phyloP scores from a whole-genome alignment of 2,113 vertebrate genomes.

The Entomyzon cyanotis region DNA sequence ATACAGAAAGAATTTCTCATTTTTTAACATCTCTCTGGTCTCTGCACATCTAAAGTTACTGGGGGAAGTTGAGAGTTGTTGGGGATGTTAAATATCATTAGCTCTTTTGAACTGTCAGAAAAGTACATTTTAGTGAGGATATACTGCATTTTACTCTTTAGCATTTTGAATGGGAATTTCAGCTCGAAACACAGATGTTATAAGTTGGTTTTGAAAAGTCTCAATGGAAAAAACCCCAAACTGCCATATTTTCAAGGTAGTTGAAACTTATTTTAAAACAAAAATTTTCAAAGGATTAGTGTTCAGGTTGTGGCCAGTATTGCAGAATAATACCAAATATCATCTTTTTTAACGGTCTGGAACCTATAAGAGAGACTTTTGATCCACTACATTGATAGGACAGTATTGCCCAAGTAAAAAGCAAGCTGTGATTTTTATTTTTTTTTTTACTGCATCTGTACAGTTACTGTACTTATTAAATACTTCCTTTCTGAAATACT shows the following conservation, averaged over 20 bases:
- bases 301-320: background rate
- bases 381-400: background rate
- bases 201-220: background rate
- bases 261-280: background rate
- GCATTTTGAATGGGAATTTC: background rate
- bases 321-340: background rate
- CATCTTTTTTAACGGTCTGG: background rate
- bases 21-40: background rate
- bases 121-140: background rate
- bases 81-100: rapidly evolving
- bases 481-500: background rate
- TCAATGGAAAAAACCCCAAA: background rate
- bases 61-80: background rate
- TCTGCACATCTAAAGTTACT: background rate
- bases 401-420: background rate
- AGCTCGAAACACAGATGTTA: background rate
- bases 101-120: background rate
- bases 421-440: background rate
- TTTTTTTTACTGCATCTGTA: background rate
- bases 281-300: background rate
- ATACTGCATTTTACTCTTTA: background rate
- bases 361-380: background rate
- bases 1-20: background rate
- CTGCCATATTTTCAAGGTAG: background rate
- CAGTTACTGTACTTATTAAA: background rate